These are phyloP conservation scores for Falco berigora DNA, from an alignment of 2,797 vertebrate genomes.

Conservation along the genomic window DNA sequence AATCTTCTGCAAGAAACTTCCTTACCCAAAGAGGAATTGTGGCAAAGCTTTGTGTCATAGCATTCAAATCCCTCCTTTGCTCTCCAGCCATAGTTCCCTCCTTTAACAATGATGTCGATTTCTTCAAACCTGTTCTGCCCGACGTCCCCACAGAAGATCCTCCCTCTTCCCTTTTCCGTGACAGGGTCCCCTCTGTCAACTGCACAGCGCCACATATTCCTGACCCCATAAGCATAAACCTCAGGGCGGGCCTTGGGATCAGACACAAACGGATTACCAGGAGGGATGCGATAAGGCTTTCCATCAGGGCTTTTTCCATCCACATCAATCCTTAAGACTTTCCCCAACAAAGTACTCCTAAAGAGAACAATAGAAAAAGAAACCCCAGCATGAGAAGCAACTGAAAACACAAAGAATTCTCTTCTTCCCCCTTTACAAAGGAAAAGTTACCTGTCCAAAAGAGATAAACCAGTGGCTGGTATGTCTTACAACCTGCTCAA, in stretches of 20 bases:
- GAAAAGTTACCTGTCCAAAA: background rate
- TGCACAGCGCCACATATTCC: slow-evolving; percentile 87
- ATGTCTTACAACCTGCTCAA: background rate
- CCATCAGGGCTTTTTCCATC: slow-evolving; percentile 56
- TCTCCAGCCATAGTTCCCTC: slow-evolving; percentile 87
- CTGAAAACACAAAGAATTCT: background rate
- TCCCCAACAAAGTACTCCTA: slow-evolving; percentile 83
- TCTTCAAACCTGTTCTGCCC: slow-evolving; percentile 87
- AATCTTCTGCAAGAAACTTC: background rate
- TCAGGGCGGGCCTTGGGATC: slow-evolving; percentile 72
- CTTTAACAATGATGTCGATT: slow-evolving; percentile 80
- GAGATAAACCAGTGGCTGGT: background rate
- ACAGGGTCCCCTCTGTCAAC: slow-evolving; percentile 80
- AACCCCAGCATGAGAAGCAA: background rate
- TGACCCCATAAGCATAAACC: slow-evolving; percentile 80
- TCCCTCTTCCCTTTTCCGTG: slow-evolving; percentile 73
- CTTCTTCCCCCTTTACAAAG: background rate
- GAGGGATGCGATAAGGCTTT: slow-evolving; percentile 74
- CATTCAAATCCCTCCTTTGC: slow-evolving; percentile 87
- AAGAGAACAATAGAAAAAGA: background rate
- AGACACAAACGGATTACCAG: slow-evolving; percentile 79
- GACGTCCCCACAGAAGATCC: slow-evolving; percentile 86
- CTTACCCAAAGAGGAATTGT: slow-evolving; percentile 80
- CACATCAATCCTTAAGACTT: slow-evolving; percentile 83
- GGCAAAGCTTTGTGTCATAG: slow-evolving; percentile 80